phyloP scores from a whole-genome alignment of 2,797 vertebrate genomes.

The Sorex maritimensis region DNA sequence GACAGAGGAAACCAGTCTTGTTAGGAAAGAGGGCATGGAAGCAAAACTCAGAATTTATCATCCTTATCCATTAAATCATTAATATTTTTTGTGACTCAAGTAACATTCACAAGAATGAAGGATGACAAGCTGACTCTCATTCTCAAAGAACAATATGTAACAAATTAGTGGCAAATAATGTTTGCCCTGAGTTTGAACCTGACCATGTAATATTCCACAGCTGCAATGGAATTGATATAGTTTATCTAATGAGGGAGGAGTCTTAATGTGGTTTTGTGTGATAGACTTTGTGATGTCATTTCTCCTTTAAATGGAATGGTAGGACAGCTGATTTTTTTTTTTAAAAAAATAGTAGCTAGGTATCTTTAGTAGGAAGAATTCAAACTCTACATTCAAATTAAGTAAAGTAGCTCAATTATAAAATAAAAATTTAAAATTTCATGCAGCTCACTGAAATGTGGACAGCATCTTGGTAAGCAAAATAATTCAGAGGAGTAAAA shows the following conservation, averaged over 20 bases:
- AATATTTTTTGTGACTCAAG: background rate
- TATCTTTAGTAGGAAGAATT: conserved; percentile 26
- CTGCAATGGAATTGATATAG: conserved; percentile 70
- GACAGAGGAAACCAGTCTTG: background rate
- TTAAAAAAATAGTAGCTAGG: conserved; percentile 64
- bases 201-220: background rate
- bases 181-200: conserved; percentile 1
- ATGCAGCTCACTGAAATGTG: too few relatives aligned
- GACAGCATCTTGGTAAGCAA: too few relatives aligned
- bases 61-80: background rate
- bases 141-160: background rate
- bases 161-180: background rate
- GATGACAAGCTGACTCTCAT: background rate
- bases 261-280: conserved; percentile 63
- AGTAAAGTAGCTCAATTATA: background rate
- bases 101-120: conserved; percentile 30
- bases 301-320: conserved; percentile 58
- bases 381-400: background rate
- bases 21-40: background rate
- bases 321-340: conserved; percentile 44
- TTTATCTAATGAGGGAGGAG: conserved; percentile 77
- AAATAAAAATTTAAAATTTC: background rate
- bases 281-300: conserved; percentile 69
- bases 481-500: too few relatives aligned
- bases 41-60: background rate